These are phyloP conservation scores for Willisornis vidua DNA, from an alignment of 2,113 vertebrate genomes.

Conservation along the genomic window DNA sequence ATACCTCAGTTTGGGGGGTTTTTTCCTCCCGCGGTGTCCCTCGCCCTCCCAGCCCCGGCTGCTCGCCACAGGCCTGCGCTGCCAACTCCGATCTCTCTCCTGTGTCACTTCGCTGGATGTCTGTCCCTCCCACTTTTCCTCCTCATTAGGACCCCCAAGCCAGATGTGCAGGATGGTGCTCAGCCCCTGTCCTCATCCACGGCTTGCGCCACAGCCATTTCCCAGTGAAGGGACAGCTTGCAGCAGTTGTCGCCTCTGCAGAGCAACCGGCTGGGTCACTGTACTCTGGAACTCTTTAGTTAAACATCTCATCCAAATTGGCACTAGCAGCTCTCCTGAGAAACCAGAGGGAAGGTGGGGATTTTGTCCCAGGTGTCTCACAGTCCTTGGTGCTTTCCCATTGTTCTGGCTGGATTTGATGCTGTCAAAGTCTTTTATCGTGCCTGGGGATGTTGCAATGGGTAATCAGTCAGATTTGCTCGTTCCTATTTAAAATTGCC, in stretches of 20 bases:
- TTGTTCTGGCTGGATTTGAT: fast-evolving
- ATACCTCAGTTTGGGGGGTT: neutral
- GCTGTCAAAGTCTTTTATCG: fast-evolving
- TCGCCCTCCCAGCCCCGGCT: neutral
- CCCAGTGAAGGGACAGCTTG: neutral
- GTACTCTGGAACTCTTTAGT: neutral
- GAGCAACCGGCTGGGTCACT: neutral
- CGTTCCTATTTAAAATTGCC: neutral
- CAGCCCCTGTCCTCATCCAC: neutral
- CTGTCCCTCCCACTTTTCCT: neutral
- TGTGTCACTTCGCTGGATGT: neutral
- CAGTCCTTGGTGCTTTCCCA: neutral
- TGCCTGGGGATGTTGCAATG: neutral
- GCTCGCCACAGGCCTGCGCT: neutral
- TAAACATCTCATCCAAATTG: neutral
- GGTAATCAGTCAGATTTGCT: neutral
- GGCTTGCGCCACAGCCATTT: neutral
- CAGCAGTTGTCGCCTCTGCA: neutral
- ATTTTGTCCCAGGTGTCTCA: neutral
- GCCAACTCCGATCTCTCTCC: neutral
- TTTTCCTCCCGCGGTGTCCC: neutral
- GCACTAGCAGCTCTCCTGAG: neutral
- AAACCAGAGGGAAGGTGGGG: neutral
- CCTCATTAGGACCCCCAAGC: neutral
- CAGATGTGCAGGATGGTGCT: neutral